Evolutionary conservation across 2,888 invertebrate genomes (phyloP), one percentile per base, ranked within the genome.

Genomic region (Willowsia nigromaculata): DNA sequence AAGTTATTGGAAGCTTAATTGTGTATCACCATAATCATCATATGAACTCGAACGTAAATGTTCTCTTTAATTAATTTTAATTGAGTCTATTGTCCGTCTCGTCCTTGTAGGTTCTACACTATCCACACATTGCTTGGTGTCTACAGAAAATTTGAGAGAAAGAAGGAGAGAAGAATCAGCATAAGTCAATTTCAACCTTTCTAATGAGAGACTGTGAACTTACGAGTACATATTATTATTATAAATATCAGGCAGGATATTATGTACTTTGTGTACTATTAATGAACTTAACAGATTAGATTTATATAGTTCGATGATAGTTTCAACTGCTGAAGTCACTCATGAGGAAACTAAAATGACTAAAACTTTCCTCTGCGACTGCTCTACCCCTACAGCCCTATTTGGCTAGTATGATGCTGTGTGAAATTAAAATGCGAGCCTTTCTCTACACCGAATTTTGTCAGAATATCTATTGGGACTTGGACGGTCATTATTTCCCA

Each of bases 41-140:
- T 25, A 74, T 56, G 74, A 56, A 62, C 6, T 25, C 62, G 76
- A 62, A 62, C 50, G 37, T 37, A 47, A 4, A 56, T 47, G 50
- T 80, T 88, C 89, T 90, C 91, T 92, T 92, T 92, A 92, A 92
- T 92, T 92, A 92, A 92, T 91, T 92, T 92, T 92, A 92, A 92
- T 92, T 92, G 91, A 92, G 91, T 91, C 92, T 90, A 90, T 92
- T 89, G 90, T 71, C 71, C 43, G 37, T 65, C 18, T 25, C 13
- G 9, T 22, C 25, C 56, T 22, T 56, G 22, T 56, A 56, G 1
- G 7, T 4, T 18, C n/a, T 33, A 40, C 22, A 40, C 18, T 1
- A 18, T 1, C n/a, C n/a, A n/a, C 9, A 40, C 9, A 22, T 2
- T 71, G 43, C 53, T 74, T 30, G 37, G 43, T 22, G 65, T 50